Conservation (phyloP, 2,113 vertebrate genomes). For the Pseudolaguvia tuberculata region DNA sequence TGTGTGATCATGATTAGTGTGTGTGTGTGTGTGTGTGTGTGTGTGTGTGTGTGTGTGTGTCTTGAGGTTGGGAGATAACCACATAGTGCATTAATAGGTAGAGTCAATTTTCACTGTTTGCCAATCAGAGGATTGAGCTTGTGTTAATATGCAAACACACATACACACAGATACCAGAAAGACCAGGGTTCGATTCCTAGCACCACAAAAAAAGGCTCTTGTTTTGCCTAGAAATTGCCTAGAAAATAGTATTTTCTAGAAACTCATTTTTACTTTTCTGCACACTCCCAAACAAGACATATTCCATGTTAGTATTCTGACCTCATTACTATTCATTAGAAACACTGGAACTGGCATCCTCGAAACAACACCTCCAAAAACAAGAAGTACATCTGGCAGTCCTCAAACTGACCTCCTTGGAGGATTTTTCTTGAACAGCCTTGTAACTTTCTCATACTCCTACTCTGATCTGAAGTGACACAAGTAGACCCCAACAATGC, state of each 20-base stretch:
- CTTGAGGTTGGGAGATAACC: no score
- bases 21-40: no score
- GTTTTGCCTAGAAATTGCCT: no score
- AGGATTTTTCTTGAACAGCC: constrained; percentile 21
- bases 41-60: no score
- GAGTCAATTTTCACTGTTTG: no score
- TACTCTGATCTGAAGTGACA: not conserved
- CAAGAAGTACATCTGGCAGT: constrained; percentile 36
- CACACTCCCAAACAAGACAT: constrained; percentile 25
- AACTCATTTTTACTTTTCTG: not conserved
- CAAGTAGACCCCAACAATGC: constrained; percentile 7
- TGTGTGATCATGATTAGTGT: no score
- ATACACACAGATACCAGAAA: no score
- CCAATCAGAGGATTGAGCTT: no score
- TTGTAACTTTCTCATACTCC: constrained; percentile 20
- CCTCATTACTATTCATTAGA: constrained; percentile 31
- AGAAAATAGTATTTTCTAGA: not conserved
- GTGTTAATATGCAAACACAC: no score
- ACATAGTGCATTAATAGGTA: no score
- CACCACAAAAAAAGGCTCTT: no score
- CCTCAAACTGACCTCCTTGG: constrained; percentile 32
- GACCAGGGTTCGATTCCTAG: no score
- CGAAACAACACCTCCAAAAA: constrained; percentile 20
- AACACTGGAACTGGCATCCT: constrained; percentile 3
- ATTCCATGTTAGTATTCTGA: constrained; percentile 14